phyloP scores from a whole-genome alignment of 2,113 vertebrate species.

The Tor tambroides region DNA sequence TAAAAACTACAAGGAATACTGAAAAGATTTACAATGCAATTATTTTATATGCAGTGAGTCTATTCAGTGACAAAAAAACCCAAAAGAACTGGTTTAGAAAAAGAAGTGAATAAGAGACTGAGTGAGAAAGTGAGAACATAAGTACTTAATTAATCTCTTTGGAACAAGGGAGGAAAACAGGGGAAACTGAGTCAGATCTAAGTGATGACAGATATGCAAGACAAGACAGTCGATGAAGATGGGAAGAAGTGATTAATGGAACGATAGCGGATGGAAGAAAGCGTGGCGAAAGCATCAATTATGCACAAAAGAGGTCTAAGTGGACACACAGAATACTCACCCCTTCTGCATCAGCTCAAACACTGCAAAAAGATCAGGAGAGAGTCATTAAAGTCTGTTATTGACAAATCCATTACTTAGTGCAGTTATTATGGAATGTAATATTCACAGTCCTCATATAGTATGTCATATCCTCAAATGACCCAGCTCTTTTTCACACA shows the following conservation, averaged over 20 bases:
- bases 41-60: background rate
- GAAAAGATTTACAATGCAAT: background rate
- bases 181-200: conserved; percentile 47
- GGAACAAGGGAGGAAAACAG: conserved; percentile 50
- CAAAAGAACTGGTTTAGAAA: background rate
- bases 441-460: background rate
- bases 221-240: conserved; percentile 2
- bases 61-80: background rate
- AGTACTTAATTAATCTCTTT: conserved; percentile 62
- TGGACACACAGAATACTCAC: conserved; percentile 80
- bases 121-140: conserved; percentile 47
- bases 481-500: background rate
- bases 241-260: conserved; percentile 7
- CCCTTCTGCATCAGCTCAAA: conserved; percentile 97
- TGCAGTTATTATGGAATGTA: background rate
- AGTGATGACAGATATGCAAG: conserved; percentile 27
- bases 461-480: background rate
- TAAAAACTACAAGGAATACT: background rate
- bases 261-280: background rate
- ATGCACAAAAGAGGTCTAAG: conserved; percentile 38
- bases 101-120: background rate
- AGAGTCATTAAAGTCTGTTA: conserved; percentile 8
- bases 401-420: background rate
- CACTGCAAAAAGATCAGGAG: conserved; percentile 78
- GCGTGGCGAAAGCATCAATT: conserved; percentile 53